These are phyloP conservation scores for Odontothrips loti DNA, from an alignment of 2,888 invertebrate genomes.

Conservation along the genomic window DNA sequence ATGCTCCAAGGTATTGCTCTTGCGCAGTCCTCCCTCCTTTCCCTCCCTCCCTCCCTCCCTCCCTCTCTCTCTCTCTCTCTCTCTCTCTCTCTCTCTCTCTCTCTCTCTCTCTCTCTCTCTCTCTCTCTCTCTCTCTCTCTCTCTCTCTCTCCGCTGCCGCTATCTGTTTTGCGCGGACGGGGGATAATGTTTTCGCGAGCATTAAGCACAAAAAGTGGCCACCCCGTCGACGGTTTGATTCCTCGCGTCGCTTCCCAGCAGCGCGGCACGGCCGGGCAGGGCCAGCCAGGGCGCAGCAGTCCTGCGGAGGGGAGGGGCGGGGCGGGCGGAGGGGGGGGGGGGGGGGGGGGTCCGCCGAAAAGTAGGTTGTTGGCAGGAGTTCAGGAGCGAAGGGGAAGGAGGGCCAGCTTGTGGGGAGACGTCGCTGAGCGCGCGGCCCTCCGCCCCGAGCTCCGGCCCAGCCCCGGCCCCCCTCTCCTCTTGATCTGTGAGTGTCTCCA, in stretches of 20 bases:
- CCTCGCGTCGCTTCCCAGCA: neutral
- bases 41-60: neutral
- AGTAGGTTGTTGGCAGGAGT: constrained; percentile 24
- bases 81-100: constrained; percentile 17
- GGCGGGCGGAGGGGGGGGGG: neutral
- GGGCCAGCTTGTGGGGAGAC: neutral
- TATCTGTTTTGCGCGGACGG: too few relatives aligned
- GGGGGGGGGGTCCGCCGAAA: neutral
- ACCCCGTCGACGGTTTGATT: neutral
- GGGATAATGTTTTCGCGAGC: neutral
- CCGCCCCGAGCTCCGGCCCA: neutral
- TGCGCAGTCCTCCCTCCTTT: neutral
- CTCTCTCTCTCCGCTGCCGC: neutral
- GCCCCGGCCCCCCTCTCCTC: neutral
- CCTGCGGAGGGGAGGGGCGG: neutral
- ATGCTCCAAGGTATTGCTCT: constrained; percentile 11
- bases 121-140: constrained; percentile 18
- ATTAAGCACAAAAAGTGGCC: neutral
- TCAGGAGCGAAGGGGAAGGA: neutral
- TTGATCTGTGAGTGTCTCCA: neutral
- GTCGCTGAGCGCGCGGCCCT: neutral
- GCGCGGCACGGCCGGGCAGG: too few relatives aligned
- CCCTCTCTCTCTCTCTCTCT: constrained; percentile 3
- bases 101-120: neutral
- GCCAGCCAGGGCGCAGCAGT: too few relatives aligned